These are phyloP conservation scores for Suncus etruscus DNA, from an alignment of 2,113 vertebrate species.

Conservation along the genomic window DNA sequence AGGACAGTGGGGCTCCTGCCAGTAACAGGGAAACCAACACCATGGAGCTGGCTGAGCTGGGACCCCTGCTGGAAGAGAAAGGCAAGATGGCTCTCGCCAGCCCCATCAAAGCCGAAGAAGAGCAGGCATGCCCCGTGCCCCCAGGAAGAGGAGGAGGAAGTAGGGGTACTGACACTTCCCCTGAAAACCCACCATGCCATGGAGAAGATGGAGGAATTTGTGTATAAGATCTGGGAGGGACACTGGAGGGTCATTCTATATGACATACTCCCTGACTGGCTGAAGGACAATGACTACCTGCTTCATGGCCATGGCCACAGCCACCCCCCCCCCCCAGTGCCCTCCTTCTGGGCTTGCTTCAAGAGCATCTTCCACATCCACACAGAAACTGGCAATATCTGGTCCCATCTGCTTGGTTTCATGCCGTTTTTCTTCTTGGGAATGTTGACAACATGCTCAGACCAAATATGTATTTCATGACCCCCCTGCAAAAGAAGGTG, in stretches of 20 bases:
- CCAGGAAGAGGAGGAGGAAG: constrained; percentile 90
- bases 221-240: constrained; percentile 97
- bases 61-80: constrained; percentile 93
- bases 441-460: constrained; percentile 95
- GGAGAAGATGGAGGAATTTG: constrained; percentile 96
- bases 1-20: constrained; percentile 90
- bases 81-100: constrained; percentile 82
- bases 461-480: constrained; percentile 99
- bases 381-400: constrained; percentile 98
- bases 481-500: constrained; percentile 98
- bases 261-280: constrained; percentile 96
- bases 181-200: constrained; percentile 94
- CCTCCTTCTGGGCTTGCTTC: constrained; percentile 97
- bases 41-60: constrained; percentile 94
- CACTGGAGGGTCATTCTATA: constrained; percentile 97
- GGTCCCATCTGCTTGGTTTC: constrained; percentile 96
- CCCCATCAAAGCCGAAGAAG: constrained; percentile 84
- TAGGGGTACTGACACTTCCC: constrained; percentile 90
- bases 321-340: constrained; percentile 93
- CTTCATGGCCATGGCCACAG: constrained; percentile 92
- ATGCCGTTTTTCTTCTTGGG: constrained; percentile 96
- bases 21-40: constrained; percentile 88
- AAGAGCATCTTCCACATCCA: constrained; percentile 98
- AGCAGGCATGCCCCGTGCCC: constrained; percentile 85
- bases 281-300: constrained; percentile 98